Base-by-base conservation (phyloP, 2,888 invertebrate species). In the Neelides folsomi region DNA sequence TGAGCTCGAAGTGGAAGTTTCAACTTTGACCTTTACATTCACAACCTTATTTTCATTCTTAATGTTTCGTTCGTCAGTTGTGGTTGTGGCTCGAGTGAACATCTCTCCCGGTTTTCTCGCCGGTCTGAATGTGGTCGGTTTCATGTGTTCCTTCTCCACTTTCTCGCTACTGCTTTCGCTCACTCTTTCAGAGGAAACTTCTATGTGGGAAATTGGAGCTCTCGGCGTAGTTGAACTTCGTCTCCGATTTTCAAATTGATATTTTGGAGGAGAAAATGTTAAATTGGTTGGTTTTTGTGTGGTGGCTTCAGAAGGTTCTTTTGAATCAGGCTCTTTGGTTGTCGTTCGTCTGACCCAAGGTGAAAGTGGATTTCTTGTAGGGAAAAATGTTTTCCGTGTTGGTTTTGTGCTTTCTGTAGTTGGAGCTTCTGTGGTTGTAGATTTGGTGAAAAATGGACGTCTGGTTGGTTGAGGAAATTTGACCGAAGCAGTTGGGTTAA, bases 361-460 rank as follows among this genome's bases (percentile, higher is more conserved):
- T 16, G 55, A 55, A 27, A 27, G 52, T 20, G 58, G 57, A 18
- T 49, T 51, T 13, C 61, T 53, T 9, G 57, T 55, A 1, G 64
- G 64, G 8, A 62, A 54, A 45, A 62, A 64, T 12, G 64, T 59
- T 50, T 58, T 56, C n/a, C 60, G 49, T n/a, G 15, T 41, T 18
- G 55, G 45, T 16, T 37, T 40, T 8, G 13, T 15, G 3, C 3
- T 4, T 12, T 6, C 19, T 36, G 10, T n/a, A 5, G 49, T 43
- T 15, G 9, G 48, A 38, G 39, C 39, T 20, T 51, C 49, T 1
- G 18, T 9, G 3, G 46, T 13, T 3, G 39, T 39, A 5, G 39
- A 16, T 39, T 16, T 39, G 3, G 39, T 13, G 39, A 39, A 16
- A 16, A 52, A 43, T 9, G 52, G 52, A 13, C 47, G 34, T 18